Evolutionary conservation across 2,888 invertebrate species (phyloP), one percentile per base, ranked within the genome.

Genomic region (Pharmacophagus antenor): DNA sequence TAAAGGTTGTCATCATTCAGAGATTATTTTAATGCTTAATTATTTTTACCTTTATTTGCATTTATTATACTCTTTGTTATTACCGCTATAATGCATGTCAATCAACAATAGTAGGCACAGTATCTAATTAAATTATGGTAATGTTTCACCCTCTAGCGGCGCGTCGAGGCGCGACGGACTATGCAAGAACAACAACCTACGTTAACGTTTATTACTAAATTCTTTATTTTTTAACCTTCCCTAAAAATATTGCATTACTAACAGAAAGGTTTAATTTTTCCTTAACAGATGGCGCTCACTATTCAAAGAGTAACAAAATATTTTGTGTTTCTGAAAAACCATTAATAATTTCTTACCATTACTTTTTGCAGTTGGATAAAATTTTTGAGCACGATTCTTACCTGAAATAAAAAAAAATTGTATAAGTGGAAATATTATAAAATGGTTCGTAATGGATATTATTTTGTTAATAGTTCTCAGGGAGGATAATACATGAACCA

Each of bases 91-190:
- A 44, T 58, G 44, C 67, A 70, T 80, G 80, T 76, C 77, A 73
- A 27, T 71, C 58, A 65, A 82, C 80, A 83, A 79, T 82, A 69
- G 73, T 74, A 23, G 58, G 56, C 41, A 41, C 8, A 37, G 25
- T 50, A 25, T 27, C 21, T 42, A 41, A 31, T 51, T 7, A 46
- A 17, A 46, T 51, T 12, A 46, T 20, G 12, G 53, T 53, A 54
- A 44, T 44, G 27, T 69, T 75, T 73, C 79, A 78, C 83, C 83
- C 81, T 81, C 83, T 80, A 65, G 66, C 69, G 73, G 74, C 71
- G 73, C 76, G 77, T 73, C 74, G 50, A 50, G 73, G 71, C 77
- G 77, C 70, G 65, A 73, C 74, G 63, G 65, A 37, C 58, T 68
- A 68, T 69, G 81, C 80, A 79, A 80, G 61, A 48, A 15, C n/a